phyloP scores from a whole-genome alignment of 2,888 invertebrate genomes.

The Eudemis profundana region DNA sequence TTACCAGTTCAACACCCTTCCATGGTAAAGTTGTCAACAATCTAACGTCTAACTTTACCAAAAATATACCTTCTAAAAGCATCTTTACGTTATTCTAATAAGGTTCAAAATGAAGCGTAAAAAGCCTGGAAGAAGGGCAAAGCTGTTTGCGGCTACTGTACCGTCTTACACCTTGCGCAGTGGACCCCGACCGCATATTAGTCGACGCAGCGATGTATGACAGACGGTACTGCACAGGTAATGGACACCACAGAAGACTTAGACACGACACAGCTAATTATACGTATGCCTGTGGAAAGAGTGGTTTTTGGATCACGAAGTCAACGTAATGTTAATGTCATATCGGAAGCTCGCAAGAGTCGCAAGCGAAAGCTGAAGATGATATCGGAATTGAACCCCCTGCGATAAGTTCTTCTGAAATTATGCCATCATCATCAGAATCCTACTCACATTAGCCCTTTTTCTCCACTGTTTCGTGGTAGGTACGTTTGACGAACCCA shows the following conservation, averaged over 20 bases:
- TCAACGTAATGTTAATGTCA: too few species aligned
- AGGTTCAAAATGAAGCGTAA: background rate
- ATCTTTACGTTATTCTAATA: background rate
- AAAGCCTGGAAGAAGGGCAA: slow-evolving; percentile 11
- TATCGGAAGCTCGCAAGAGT: too few species aligned
- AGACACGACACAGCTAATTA: slow-evolving; percentile 46
- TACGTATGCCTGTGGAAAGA: too few species aligned
- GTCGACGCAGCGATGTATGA: slow-evolving; percentile 68
- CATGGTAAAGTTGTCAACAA: slow-evolving; percentile 13
- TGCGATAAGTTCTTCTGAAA: too few species aligned
- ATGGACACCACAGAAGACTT: slow-evolving; percentile 48
- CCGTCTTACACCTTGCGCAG: slow-evolving; percentile 38
- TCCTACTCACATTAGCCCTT: too few species aligned
- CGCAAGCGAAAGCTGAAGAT: too few species aligned
- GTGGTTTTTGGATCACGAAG: too few species aligned
- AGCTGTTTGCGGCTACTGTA: slow-evolving; percentile 17
- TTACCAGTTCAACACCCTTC: slow-evolving; percentile 36
- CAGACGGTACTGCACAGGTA: slow-evolving; percentile 72
- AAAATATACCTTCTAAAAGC: background rate
- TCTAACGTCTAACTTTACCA: background rate
- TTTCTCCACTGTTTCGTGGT: too few species aligned
- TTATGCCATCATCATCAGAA: too few species aligned
- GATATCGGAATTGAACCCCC: too few species aligned
- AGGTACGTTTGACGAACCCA: too few species aligned
- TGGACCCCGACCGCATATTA: slow-evolving; percentile 63